Evolutionary conservation across 2,113 vertebrate genomes (phyloP).

Genomic region (Muntiacus muntjak): DNA sequence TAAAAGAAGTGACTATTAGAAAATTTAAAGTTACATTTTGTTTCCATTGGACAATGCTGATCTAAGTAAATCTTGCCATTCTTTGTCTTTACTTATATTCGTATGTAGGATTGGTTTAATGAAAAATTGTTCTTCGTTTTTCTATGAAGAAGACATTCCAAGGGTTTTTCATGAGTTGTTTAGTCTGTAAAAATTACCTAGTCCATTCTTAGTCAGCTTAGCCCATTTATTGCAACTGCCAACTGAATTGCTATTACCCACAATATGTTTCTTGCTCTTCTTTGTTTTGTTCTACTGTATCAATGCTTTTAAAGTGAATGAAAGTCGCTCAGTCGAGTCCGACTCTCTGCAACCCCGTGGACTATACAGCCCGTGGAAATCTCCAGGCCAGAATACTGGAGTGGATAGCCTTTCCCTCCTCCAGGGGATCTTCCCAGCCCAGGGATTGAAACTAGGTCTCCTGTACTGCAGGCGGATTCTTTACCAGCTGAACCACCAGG

Average conservation of each 20-base stretch:
- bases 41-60: neutral
- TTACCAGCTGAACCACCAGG: neutral
- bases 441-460: neutral
- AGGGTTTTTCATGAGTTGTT: neutral
- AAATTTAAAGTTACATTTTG: neutral
- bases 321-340: fast-evolving
- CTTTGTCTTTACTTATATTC: neutral
- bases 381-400: neutral
- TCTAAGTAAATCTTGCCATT: neutral
- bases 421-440: neutral
- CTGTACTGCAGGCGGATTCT: fast-evolving
- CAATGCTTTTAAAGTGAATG: neutral
- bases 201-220: neutral
- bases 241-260: neutral
- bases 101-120: neutral
- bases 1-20: neutral
- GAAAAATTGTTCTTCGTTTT: neutral
- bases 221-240: neutral
- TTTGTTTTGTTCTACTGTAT: neutral
- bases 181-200: neutral
- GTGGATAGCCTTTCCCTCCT: neutral
- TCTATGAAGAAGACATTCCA: neutral
- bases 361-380: neutral
- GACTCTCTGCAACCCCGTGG: neutral
- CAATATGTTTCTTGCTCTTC: neutral